Evolutionary conservation across 1,140 invertebrate genomes (phyloP), one percentile per base, ranked within the genome.

Genomic region (Zophobas atratus): DNA sequence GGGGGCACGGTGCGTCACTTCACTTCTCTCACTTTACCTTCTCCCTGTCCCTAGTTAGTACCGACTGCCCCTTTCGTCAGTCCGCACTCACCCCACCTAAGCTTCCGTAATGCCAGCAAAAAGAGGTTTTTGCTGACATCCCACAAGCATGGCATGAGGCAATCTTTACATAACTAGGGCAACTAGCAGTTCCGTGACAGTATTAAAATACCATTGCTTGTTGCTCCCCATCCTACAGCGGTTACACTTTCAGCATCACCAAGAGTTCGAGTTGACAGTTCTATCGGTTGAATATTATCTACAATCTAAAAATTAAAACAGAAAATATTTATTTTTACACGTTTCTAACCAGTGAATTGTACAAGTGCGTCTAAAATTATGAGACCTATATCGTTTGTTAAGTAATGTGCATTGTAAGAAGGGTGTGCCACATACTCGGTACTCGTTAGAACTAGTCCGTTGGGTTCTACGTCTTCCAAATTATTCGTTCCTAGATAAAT

Each of bases 201-300:
- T 60, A 3, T 3, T 1, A 56, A 56, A 8, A 6, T 33, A 60
- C 56, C 56, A 39, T 60, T 35, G 6, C 36, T 60, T 6, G 56
- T 60, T 5, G 56, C 36, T 38, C 56, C 56, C 56, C 56, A 60
- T 35, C 56, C 56, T 1, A 60, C 33, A 60, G 35, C 56, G 8
- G 38, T 39, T 1, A n/a, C 36, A 38, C 39, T 20, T 39, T 60
- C 56, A 60, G 5, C 6, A n/a, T 33, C 8, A 38, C 6, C 36
- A 36, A 60, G 56, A 8, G 56, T 3, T 38, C 38, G n/a, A 36
- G 56, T 6, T 36, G 56, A 2, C 39, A 60, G 36, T 6, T 60
- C 6, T 6, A 60, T 60, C 1, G 36, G 8, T 39, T 60, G 34
- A 39, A 60, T 60, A 8, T 36, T 35, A 2, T 60, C 56, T 60